Base-by-base conservation (phyloP, 1,140 invertebrate species). In the Limonius californicus region DNA sequence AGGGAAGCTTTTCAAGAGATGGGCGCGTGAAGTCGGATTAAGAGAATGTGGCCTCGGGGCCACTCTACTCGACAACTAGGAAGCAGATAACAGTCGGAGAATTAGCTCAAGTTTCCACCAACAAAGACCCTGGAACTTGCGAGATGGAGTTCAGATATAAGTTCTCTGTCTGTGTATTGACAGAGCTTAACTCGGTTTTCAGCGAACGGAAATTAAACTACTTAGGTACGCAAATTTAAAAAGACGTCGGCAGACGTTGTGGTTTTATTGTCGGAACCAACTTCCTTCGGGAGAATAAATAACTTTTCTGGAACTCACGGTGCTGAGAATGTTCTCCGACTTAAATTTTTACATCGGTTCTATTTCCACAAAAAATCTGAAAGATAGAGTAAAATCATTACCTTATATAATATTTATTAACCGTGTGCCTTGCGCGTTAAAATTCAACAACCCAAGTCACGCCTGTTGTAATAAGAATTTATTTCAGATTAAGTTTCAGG, bases 41-140 rank as follows among this genome's bases (percentile, higher is more conserved):
- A 50, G 45, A 50, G 20, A 50, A 50, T 50, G 16, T 50, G 20
- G 45, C 45, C 45, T 50, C 14, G 14, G 45, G 45, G 45, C 16
- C 45, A 50, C 45, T 50, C 45, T 50, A 50, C 45, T 50, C 45
- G 45, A 50, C 45, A 50, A 50, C 45, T 50, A 50, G 20, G 45
- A 19, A 50, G 45, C 16, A 21, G 16, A 50, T 50, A 50, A 50
- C 45, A 50, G 16, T 50, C 9, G 16, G 45, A 50, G 45, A 50
- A 50, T 50, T 50, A 50, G 14, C 45, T 50, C 45, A 50, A 50
- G 45, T 50, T 50, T 50, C 45, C 45, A 12, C 8, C 45, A 50
- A 50, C 45, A 19, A 16, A 19, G 16, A 50, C 9, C 12, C 14
- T 21, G 45, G 45, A 50, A 50, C 20, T 50, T 21, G 45, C 2